Evolutionary conservation across 2,113 vertebrate genomes (phyloP).

Genomic region (Eidolon helvum): DNA sequence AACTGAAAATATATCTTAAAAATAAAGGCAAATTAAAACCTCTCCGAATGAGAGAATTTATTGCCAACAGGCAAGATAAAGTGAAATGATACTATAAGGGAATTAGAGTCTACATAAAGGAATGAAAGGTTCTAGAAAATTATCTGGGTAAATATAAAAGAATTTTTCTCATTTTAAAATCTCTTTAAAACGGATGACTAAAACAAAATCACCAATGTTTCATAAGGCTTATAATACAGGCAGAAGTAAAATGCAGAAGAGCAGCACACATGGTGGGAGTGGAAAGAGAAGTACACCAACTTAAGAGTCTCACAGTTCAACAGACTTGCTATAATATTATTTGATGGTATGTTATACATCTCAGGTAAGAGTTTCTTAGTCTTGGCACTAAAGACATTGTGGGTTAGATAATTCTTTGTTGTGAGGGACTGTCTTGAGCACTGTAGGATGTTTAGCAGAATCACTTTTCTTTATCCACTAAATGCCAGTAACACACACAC

Average conservation of each 20-base stretch:
- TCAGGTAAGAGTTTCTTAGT: not conserved
- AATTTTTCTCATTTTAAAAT: not conserved
- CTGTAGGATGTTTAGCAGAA: not conserved
- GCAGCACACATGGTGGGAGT: not conserved
- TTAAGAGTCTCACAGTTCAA: not conserved
- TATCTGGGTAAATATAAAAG: not conserved
- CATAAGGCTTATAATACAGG: not conserved
- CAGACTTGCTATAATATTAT: not conserved
- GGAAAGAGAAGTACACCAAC: not conserved
- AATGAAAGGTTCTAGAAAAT: not conserved
- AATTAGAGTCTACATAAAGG: not conserved
- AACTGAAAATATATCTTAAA: not conserved
- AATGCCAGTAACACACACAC: not conserved
- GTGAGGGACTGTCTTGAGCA: not conserved
- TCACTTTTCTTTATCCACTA: not conserved
- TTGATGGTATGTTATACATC: not conserved
- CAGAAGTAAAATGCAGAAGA: not conserved
- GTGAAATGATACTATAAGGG: not conserved
- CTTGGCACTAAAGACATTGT: not conserved
- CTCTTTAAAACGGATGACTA: not conserved
- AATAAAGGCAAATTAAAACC: not conserved
- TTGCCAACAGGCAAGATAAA: not conserved
- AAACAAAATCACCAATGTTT: not conserved
- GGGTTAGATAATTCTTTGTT: not conserved
- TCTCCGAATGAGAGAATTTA: not conserved